Evolutionary conservation across 2,113 vertebrate species (phyloP), one percentile per base, ranked within the genome.

Genomic region (Henicopernis longicauda): DNA sequence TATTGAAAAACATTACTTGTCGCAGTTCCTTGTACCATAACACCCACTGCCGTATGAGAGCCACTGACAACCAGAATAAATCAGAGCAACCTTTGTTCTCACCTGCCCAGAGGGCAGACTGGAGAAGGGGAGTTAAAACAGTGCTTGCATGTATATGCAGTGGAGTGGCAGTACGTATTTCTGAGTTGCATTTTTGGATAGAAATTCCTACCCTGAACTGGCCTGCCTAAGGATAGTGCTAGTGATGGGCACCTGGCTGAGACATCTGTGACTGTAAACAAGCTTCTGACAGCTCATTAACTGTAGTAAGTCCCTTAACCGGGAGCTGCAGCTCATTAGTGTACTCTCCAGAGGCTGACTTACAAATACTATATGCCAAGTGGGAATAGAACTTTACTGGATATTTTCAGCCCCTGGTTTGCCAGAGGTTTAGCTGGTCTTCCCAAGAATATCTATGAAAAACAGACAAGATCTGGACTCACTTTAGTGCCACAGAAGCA

Each of bases 201-300:
- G 47, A 66, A 80, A 69, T 79, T 90, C 44, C 40, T 86, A 20
- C 36, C 40, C 40, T 69, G 49, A 91, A 54, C 16, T 85, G 73
- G 73, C 22, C 73, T 95, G 50, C 66, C 29, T 31, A 23, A 82
- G 70, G 73, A 65, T 36, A 78, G 42, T 3, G 13, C 29, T 58
- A 32, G 34, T 66, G 73, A 54, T 80, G 58, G 86, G 71, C 76
- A 93, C 84, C 91, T 78, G 71, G 82, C 58, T 95, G 91, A 95
- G 93, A 90, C 78, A 67, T 95, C 55, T 91, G 89, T 82, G 67
- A 82, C 67, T 71, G 71, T 95, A 96, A 96, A 94, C 90, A 92
- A 83, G 58, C 67, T 91, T 93, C 93, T 88, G 74, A 93, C 91
- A 91, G 82, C 78, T 96, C 93, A 63, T 94, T 96, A 93, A 49